Percentiles rank a stretch among this genome's conserved stretches.
These are phyloP conservation scores for Fistularia commersonii DNA, from an alignment of 2,797 vertebrate species.

Conservation along the genomic window DNA sequence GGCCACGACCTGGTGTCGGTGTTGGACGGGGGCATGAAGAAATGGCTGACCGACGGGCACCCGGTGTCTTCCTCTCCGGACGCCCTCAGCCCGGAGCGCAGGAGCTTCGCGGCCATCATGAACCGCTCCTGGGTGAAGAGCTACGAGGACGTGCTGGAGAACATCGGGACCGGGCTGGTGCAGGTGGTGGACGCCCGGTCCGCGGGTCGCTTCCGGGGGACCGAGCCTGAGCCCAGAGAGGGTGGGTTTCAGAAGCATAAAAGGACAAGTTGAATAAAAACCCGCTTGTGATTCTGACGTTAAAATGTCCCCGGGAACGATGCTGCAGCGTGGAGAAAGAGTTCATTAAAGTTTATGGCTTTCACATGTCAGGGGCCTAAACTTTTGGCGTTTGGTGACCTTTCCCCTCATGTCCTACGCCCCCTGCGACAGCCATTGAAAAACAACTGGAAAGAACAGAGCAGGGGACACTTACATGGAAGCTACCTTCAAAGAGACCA, in stretches of 20 bases:
- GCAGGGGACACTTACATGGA: too few species aligned
- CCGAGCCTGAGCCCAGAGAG: constrained; percentile 85
- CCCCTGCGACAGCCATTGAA: too few species aligned
- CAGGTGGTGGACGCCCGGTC: constrained; percentile 88
- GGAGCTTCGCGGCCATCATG: constrained; percentile 70
- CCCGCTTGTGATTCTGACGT: too few species aligned
- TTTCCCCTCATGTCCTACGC: too few species aligned
- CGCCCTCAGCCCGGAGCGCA: constrained; percentile 50
- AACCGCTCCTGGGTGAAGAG: constrained; percentile 80
- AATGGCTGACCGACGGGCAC: constrained; percentile 81
- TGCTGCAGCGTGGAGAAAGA: too few species aligned
- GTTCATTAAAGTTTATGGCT: too few species aligned
- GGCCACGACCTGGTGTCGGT: constrained; percentile 88
- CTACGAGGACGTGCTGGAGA: constrained; percentile 86
- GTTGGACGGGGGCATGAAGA: constrained; percentile 87
- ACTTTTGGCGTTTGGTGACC: too few species aligned
- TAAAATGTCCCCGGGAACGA: too few species aligned
- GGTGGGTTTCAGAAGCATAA: constrained; percentile 61
- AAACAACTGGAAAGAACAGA: too few species aligned
- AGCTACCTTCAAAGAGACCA: too few species aligned
- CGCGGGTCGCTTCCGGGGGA: constrained; percentile 82
- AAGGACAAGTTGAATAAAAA: not conserved
- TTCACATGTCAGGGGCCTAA: too few species aligned
- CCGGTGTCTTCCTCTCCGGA: constrained; percentile 71
- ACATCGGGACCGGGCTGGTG: constrained; percentile 73